Evolutionary conservation across 1,140 invertebrate genomes (phyloP).

Genomic region (Hypothenemus hampei): DNA sequence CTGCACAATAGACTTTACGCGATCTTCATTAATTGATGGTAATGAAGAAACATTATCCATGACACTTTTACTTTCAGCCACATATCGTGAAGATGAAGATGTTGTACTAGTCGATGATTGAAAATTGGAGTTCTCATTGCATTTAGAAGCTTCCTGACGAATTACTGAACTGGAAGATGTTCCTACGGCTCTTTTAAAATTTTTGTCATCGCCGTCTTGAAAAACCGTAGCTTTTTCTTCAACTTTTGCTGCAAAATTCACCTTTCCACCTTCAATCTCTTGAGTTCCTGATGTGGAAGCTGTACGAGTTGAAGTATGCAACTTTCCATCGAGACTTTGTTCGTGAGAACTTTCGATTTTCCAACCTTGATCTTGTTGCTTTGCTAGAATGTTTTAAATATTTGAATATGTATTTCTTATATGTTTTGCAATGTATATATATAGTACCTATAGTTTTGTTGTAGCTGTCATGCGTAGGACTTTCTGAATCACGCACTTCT

Average conservation of each 20-base stretch:
- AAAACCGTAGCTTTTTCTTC: constrained; percentile 53
- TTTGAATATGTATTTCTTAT: background rate
- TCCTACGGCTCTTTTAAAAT: constrained; percentile 55
- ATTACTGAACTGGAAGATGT: constrained; percentile 53
- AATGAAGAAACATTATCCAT: constrained; percentile 4
- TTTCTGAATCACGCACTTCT: constrained; percentile 70
- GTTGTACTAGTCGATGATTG: constrained; percentile 48
- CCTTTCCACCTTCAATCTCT: constrained; percentile 55
- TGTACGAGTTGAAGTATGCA: constrained; percentile 41
- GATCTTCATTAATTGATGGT: constrained; percentile 16
- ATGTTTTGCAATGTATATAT: background rate
- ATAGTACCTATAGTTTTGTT: constrained; percentile 44
- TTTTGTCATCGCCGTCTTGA: constrained; percentile 58
- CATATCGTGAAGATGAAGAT: constrained; percentile 39
- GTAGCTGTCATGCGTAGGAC: constrained; percentile 59
- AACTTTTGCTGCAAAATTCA: constrained; percentile 56
- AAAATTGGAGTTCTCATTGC: constrained; percentile 50
- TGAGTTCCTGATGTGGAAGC: constrained; percentile 48
- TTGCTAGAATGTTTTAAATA: constrained; percentile 16
- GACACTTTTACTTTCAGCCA: constrained; percentile 34
- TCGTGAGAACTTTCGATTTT: constrained; percentile 46
- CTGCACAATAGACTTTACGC: constrained; percentile 19
- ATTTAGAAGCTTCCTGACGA: constrained; percentile 55
- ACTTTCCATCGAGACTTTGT: constrained; percentile 48
- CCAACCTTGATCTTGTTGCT: constrained; percentile 45